These are phyloP conservation scores for Barnardius zonarius DNA, from an alignment of 2,113 vertebrate genomes.

Conservation along the genomic window DNA sequence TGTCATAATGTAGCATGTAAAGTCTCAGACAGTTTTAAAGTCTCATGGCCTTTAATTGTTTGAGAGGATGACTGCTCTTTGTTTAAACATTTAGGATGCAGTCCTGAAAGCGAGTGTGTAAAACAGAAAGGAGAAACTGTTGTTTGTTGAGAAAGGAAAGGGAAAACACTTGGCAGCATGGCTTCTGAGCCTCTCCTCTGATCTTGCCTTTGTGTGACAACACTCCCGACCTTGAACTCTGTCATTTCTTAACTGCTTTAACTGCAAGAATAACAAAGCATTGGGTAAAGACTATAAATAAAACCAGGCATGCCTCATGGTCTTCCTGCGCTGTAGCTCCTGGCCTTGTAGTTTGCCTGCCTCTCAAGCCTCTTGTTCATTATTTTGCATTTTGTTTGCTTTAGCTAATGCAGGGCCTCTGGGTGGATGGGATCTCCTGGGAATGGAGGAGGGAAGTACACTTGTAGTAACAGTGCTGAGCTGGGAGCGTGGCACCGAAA, in stretches of 20 bases:
- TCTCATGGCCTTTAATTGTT: not conserved
- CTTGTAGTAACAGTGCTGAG: fast-evolving
- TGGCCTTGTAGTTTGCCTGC: not conserved
- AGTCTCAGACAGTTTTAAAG: not conserved
- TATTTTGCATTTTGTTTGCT: not conserved
- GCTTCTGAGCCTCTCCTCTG: fast-evolving
- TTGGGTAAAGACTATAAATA: not conserved
- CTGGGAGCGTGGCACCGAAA: fast-evolving
- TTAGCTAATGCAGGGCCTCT: not conserved
- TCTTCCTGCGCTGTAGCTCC: not conserved
- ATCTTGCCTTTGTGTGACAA: not conserved
- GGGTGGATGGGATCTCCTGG: not conserved
- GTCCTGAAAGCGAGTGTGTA: not conserved
- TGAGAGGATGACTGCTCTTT: not conserved
- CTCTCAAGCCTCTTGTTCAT: not conserved
- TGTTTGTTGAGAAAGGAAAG: not conserved
- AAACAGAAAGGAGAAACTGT: not conserved
- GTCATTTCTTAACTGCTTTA: not conserved
- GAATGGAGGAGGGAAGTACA: not conserved
- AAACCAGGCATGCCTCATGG: not conserved
- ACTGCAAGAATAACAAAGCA: not conserved
- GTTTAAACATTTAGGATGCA: not conserved
- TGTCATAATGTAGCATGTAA: not conserved
- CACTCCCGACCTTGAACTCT: not conserved
- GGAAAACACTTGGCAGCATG: fast-evolving